phyloP scores from a whole-genome alignment of 2,888 invertebrate species.

The Rhogogaster chlorosoma region DNA sequence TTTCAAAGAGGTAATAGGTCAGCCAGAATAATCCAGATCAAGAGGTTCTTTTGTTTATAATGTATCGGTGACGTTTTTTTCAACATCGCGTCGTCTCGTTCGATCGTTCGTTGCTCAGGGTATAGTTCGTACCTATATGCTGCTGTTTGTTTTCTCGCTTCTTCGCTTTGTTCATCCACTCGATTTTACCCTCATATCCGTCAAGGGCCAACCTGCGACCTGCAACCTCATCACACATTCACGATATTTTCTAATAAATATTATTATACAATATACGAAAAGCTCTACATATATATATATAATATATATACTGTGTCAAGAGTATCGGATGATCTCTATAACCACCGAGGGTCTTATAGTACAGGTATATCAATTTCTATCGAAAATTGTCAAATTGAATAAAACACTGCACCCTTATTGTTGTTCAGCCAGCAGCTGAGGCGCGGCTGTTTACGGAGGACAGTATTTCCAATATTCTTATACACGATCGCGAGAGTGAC shows the following conservation, averaged over 20 bases:
- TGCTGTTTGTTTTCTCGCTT: background rate
- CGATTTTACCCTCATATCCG: background rate
- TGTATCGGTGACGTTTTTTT: background rate
- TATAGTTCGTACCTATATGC: background rate
- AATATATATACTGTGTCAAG: background rate
- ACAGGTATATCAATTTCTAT: background rate
- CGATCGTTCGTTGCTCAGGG: background rate
- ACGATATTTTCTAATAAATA: background rate
- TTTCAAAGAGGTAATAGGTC: background rate
- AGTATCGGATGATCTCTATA: background rate
- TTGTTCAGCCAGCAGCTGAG: background rate
- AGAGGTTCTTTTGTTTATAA: background rate
- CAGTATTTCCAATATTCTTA: conserved; percentile 22
- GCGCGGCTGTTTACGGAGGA: conserved; percentile 11
- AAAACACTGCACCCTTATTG: background rate
- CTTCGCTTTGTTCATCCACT: background rate
- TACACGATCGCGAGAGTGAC: conserved; percentile 5
- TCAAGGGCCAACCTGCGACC: background rate
- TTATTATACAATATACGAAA: background rate
- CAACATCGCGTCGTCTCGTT: background rate
- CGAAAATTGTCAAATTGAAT: background rate
- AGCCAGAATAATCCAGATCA: background rate
- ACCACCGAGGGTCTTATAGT: background rate
- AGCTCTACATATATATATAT: background rate
- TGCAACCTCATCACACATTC: background rate